These are phyloP conservation scores for Coboldia fuscipes DNA, from an alignment of 1,140 invertebrate genomes.

Conservation along the genomic window DNA sequence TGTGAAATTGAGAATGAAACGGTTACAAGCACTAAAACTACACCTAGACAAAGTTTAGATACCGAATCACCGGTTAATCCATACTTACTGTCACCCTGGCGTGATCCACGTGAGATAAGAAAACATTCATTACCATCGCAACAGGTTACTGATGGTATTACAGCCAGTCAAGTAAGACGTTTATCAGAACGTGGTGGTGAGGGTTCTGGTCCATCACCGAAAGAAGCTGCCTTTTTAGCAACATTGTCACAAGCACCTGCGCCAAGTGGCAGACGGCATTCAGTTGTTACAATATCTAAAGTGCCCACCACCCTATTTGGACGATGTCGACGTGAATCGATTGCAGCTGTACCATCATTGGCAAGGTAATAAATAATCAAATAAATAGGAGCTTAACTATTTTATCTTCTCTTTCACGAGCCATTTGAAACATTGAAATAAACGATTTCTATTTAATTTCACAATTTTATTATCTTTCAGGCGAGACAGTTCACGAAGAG, in stretches of 20 bases:
- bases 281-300: constrained; percentile 61
- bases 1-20: neutral
- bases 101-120: constrained; percentile 36
- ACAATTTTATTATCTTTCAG: no score
- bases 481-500: no score
- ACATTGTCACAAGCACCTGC: constrained; percentile 47
- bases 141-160: constrained; percentile 58
- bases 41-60: constrained; percentile 21
- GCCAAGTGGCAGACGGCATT: constrained; percentile 52
- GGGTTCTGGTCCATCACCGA: constrained; percentile 35
- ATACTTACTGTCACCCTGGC: constrained; percentile 53
- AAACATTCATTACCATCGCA: constrained; percentile 64
- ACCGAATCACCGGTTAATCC: constrained; percentile 56
- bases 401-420: no score
- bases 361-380: no score
- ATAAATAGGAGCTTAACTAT: no score
- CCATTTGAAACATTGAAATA: no score
- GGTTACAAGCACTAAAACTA: neutral
- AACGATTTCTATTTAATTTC: no score
- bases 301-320: constrained; percentile 52
- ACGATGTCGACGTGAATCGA: constrained; percentile 50
- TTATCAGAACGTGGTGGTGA: constrained; percentile 54
- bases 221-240: constrained; percentile 56
- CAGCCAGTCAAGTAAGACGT: constrained; percentile 58
- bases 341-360: constrained; percentile 52